Base-by-base conservation (phyloP, 2,797 vertebrate species). In the Sebastiscus albofasciatus region DNA sequence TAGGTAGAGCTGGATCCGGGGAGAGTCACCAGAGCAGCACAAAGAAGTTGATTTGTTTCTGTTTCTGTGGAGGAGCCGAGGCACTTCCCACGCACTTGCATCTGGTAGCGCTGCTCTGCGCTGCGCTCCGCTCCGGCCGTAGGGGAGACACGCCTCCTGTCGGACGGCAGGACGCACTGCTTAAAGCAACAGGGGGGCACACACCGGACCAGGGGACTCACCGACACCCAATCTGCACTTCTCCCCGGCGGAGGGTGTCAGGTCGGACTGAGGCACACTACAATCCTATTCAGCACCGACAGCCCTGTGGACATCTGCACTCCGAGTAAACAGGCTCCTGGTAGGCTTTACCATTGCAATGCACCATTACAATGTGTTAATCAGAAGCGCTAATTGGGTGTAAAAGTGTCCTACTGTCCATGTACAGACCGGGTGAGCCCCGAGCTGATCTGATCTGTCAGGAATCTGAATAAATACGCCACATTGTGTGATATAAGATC, bases 61-160 rank as follows among this genome's bases (percentile, higher is more conserved):
- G 80, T 79, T 93, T 89, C 89, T 87, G 80, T 79, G 86, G 88
- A 88, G 72, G 79, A 94, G 90, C 81, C 33, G 89, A 84, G 82
- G 73, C 81, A 68, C 87, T 90, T 93, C 90, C 84, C 78, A 80
- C 76, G 85, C 87, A 83, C 90, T 88, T 61, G 77, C 84, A 79
- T 89, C 85, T 93, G 89, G 79, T 33, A 86, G 85, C 87, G 82
- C 77, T 75, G 81, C 72, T 39, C 36, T 39, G 36, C 36, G 36
- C 36, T 14, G 36, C 36, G 36, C 36, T 39, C 36, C 13, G 79
- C 87, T 90, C 81, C 81, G 90, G 90, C 90, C 84, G 93, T 88
- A 94, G 94, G 90, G 95, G 92, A 93, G 97, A 96, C 96, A 96
- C 97, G 97, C 97, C 97, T 96, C 97, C 97, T 96, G 94, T 95